Conservation (phyloP, 1,140 invertebrate genomes). For the Rhizoglyphus robini region DNA sequence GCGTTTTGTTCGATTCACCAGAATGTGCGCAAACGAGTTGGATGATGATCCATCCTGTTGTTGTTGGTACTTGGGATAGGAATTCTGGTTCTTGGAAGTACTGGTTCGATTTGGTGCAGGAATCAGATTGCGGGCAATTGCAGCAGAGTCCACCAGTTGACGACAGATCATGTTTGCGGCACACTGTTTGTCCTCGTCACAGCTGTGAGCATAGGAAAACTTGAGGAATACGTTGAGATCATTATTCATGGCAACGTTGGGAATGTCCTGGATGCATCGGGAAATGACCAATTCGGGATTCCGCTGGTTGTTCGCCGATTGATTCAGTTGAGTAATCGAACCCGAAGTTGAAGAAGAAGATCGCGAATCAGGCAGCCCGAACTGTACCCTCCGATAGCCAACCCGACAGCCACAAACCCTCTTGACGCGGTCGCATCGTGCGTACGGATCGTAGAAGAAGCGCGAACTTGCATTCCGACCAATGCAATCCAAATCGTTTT, state of each 20-base stretch:
- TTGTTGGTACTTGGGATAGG: neutral
- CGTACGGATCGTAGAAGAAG: neutral
- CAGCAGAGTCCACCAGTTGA: neutral
- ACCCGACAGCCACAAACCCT: neutral
- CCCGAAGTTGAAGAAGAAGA: neutral
- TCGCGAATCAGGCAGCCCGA: neutral
- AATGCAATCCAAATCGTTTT: neutral
- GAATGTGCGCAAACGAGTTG: neutral
- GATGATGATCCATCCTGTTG: neutral
- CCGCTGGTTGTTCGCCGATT: neutral
- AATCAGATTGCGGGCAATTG: no score
- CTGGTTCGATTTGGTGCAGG: neutral
- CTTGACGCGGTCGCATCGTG: neutral
- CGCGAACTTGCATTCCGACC: neutral
- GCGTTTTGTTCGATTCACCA: neutral
- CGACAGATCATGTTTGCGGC: neutral
- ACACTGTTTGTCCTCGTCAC: conserved; percentile 3
- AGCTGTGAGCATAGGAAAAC: neutral
- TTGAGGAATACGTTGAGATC: neutral
- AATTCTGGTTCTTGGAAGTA: neutral
- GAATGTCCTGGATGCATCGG: neutral
- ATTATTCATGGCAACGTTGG: neutral
- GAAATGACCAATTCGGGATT: neutral
- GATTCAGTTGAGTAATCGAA: neutral
- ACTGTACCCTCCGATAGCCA: neutral